Evolutionary conservation across 2,888 invertebrate species (phyloP), one percentile per base, ranked within the genome.

Genomic region (Plusia festucae): DNA sequence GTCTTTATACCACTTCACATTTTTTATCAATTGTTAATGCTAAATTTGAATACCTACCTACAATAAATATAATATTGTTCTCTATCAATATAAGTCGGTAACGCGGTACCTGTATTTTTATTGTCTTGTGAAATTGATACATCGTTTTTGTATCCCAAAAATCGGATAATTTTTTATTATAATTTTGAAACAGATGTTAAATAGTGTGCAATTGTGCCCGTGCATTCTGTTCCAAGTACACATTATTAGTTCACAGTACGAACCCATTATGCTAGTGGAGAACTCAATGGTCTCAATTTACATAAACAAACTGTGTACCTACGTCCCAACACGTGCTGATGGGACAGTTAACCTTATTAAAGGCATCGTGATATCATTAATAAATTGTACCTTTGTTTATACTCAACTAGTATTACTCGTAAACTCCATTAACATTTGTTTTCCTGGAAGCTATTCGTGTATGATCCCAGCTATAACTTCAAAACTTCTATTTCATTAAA

Each of bases 301-400:
- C 73, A 73, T 78, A 73, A 63, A 73, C 68, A 76, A 76, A 70
- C 64, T 58, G 44, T 49, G 51, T 54, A 51, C 24, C 24, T 24
- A 27, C 70, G 16, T 18, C 46, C 46, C 51, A 52, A 24, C 51
- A 55, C 68, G 65, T 76, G 66, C 68, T 53, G 62, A 67, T 63
- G 52, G 34, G 52, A 56, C 61, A 53, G 46, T 56, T 51, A 69
- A 51, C 53, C 66, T 53, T 55, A 62, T 65, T 70, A 49, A 27
- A 51, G n/a, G 27, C 52, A 75, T 53, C 27, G 55, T 57, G 63
- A 51, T 56, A 34, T 22, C 60, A 60, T 65, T 69, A 55, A 67
- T 74, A 22, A 68, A 76, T 66, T 58, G 16, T 60, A 64, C 56
- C 63, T 78, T 65, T 63, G 60, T 70, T 70, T 74, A 65, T 65